phyloP scores from a whole-genome alignment of 2,888 invertebrate genomes.

The Ypsolopha sequella region DNA sequence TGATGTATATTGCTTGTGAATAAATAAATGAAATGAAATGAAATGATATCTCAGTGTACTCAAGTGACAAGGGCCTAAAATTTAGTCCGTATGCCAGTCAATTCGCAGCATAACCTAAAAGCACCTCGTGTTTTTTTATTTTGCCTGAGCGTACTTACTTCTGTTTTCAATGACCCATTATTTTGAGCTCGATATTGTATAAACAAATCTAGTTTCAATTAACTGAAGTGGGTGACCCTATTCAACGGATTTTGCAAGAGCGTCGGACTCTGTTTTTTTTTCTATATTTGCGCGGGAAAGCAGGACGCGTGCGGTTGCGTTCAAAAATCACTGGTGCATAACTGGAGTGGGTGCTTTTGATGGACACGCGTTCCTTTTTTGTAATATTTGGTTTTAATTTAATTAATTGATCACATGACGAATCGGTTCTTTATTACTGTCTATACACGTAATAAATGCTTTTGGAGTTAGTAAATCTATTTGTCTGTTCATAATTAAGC shows the following conservation, averaged over 20 bases:
- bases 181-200: conserved; percentile 12
- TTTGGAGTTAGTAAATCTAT: not conserved
- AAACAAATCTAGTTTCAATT: conserved; percentile 49
- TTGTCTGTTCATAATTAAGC: not conserved
- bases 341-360: conserved; percentile 40
- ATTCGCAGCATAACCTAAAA: too few relatives aligned
- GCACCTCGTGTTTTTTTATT: too few relatives aligned
- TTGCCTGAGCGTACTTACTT: too few relatives aligned
- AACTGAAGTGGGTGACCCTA: conserved; percentile 41
- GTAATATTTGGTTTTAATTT: conserved; percentile 54
- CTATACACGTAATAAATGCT: not conserved
- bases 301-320: conserved; percentile 28
- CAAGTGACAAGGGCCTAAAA: too few relatives aligned
- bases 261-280: conserved; percentile 26
- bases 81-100: too few relatives aligned
- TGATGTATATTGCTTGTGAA: too few relatives aligned
- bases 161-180: too few relatives aligned
- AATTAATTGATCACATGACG: conserved; percentile 39
- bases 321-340: conserved; percentile 40
- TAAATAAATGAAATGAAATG: too few relatives aligned
- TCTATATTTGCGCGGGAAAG: conserved; percentile 34
- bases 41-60: too few relatives aligned
- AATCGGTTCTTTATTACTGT: conserved; percentile 20
- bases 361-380: conserved; percentile 46
- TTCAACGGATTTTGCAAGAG: conserved; percentile 31